phyloP scores from a whole-genome alignment of 2,888 invertebrate species.

The Drosophila cracens region DNA sequence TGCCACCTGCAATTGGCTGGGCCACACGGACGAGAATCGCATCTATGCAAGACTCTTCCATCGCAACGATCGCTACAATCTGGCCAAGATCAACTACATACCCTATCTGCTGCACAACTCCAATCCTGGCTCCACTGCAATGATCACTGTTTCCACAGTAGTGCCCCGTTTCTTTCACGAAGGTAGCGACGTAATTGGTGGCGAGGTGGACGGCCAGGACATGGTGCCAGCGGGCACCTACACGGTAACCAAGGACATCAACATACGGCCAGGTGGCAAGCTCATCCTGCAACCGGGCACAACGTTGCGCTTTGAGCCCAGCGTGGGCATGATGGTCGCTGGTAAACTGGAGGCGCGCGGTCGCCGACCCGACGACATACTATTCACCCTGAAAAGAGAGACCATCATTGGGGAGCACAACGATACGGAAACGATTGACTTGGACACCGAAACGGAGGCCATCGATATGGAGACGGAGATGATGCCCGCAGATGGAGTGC shows the following conservation, averaged over 20 bases:
- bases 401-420: conserved; percentile 88
- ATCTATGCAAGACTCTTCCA: conserved; percentile 92
- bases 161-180: conserved; percentile 92
- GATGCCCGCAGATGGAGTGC: conserved; percentile 86
- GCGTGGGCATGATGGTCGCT: conserved; percentile 98
- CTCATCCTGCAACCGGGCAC: conserved; percentile 95
- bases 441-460: conserved; percentile 83
- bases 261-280: conserved; percentile 96
- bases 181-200: conserved; percentile 91
- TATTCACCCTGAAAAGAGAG: conserved; percentile 92
- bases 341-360: conserved; percentile 95
- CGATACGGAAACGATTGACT: conserved; percentile 86
- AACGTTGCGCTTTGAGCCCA: conserved; percentile 94
- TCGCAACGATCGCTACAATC: conserved; percentile 96
- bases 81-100: conserved; percentile 95
- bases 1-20: conserved; percentile 97
- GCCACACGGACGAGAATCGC: conserved; percentile 89
- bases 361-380: conserved; percentile 91
- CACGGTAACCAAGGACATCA: conserved; percentile 96
- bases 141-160: conserved; percentile 90
- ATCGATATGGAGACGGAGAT: conserved; percentile 87
- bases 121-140: conserved; percentile 94
- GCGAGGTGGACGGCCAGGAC: conserved; percentile 97
- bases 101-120: conserved; percentile 96
- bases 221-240: conserved; percentile 93